Conservation (phyloP, 2,797 vertebrate species). For the Nannoperca obscura region DNA sequence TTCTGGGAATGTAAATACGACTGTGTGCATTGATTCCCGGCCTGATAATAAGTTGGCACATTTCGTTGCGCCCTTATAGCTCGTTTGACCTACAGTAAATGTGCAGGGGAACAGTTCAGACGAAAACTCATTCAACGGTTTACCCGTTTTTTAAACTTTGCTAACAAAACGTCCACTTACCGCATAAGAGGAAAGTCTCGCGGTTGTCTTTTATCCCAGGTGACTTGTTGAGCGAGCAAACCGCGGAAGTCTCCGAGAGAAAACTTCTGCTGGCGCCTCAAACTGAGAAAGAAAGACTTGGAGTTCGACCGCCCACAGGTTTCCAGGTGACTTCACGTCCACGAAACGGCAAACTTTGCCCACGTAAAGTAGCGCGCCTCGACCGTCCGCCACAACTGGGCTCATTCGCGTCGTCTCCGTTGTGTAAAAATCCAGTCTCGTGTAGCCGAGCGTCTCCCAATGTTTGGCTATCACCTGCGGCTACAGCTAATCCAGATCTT, state of each 20-base stretch:
- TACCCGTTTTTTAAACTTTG: background rate
- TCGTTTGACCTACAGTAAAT: conserved; percentile 18
- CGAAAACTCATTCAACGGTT: conserved; percentile 7
- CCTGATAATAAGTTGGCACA: conserved; percentile 15
- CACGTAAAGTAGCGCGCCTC: background rate
- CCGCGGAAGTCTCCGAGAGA: conserved; percentile 80
- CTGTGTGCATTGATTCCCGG: conserved; percentile 38
- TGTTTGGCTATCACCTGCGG: conserved; percentile 84
- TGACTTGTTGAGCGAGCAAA: conserved; percentile 61
- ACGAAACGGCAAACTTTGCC: background rate
- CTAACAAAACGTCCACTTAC: conserved; percentile 67
- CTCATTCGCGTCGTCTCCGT: conserved; percentile 34
- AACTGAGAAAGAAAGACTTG: conserved; percentile 32
- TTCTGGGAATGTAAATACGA: conserved; percentile 47
- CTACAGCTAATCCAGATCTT: conserved; percentile 80
- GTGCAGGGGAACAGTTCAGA: conserved; percentile 3
- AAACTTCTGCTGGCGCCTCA: conserved; percentile 49
- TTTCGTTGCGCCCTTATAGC: conserved; percentile 29
- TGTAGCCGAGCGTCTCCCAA: conserved; percentile 48
- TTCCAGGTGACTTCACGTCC: conserved; percentile 46
- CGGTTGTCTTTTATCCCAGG: conserved; percentile 34
- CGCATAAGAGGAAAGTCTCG: conserved; percentile 77
- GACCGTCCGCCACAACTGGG: background rate
- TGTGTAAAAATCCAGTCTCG: conserved; percentile 13
- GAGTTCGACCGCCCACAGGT: conserved; percentile 26